phyloP scores from a whole-genome alignment of 2,888 invertebrate genomes.

The Tuta absoluta region DNA sequence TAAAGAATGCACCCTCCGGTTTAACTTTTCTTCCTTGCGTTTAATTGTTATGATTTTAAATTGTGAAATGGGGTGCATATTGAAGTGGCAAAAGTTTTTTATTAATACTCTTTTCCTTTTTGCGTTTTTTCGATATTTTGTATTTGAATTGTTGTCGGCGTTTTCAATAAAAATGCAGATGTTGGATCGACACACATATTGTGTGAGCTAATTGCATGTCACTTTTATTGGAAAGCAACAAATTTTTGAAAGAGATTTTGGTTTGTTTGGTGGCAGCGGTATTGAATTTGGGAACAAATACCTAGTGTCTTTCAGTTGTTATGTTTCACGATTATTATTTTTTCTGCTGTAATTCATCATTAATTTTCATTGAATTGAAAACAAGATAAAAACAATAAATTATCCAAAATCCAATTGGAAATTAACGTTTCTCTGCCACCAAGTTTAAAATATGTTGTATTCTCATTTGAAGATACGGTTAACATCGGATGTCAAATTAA shows the following conservation, averaged over 20 bases:
- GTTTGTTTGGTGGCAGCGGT: neutral
- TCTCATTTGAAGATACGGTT: too few relatives aligned
- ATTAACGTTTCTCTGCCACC: too few relatives aligned
- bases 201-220: constrained; percentile 33
- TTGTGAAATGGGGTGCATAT: constrained; percentile 69
- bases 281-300: neutral
- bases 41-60: constrained; percentile 77
- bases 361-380: too few relatives aligned
- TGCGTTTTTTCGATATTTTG: constrained; percentile 37
- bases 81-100: constrained; percentile 44
- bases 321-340: too few relatives aligned
- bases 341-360: too few relatives aligned
- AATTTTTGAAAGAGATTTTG: constrained; percentile 12
- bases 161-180: constrained; percentile 30
- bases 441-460: too few relatives aligned
- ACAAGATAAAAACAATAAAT: too few relatives aligned
- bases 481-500: too few relatives aligned
- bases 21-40: constrained; percentile 62
- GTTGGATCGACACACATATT: constrained; percentile 25
- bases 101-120: constrained; percentile 15
- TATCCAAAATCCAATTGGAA: too few relatives aligned
- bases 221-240: constrained; percentile 23
- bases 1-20: constrained; percentile 64
- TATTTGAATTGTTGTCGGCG: constrained; percentile 34
- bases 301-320: too few relatives aligned